Conservation (phyloP, 2,113 vertebrate genomes). For the Podilymbus podiceps region DNA sequence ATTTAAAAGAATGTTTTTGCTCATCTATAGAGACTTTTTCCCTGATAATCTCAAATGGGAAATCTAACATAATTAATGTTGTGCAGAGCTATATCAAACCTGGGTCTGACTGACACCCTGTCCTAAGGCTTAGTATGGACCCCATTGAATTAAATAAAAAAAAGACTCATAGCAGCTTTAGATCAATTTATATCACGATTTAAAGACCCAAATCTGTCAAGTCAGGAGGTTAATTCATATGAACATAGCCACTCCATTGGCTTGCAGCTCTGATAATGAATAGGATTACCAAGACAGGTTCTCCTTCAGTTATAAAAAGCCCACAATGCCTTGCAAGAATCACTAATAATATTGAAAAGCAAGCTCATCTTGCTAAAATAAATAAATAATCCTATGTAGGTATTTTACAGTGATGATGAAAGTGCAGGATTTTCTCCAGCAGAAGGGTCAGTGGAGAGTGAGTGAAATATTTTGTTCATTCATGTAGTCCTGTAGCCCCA, state of each 20-base stretch:
- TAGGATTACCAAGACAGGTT: neutral
- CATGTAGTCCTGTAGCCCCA: neutral
- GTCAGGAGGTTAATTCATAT: neutral
- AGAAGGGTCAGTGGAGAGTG: neutral
- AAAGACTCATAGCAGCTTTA: neutral
- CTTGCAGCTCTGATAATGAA: neutral
- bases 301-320: neutral
- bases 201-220: neutral
- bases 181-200: neutral
- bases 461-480: fast-evolving
- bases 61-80: neutral
- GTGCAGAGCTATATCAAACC: neutral
- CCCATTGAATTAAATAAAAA: neutral
- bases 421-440: neutral
- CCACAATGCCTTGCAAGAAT: neutral
- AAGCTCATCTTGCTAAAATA: neutral
- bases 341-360: fast-evolving
- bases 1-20: neutral
- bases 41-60: neutral
- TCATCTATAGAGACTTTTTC: neutral
- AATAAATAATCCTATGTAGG: neutral
- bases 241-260: neutral
- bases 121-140: neutral
- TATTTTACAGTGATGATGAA: neutral
- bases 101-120: neutral